Conservation (phyloP, 1,140 invertebrate species). For the Propsilocerus akamusi region DNA sequence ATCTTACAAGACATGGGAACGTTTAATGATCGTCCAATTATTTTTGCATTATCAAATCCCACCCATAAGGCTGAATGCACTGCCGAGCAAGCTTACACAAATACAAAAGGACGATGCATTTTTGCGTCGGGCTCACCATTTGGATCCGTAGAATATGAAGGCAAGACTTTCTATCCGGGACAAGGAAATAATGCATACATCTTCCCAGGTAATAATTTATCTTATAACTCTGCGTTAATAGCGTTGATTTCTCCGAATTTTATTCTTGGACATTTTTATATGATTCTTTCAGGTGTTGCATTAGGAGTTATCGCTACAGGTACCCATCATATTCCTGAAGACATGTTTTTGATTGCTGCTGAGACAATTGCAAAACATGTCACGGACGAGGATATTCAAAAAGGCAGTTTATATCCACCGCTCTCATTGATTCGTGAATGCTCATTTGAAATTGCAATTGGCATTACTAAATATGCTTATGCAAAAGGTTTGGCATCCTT, state of each 20-base stretch:
- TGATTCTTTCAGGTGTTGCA: constrained; percentile 36
- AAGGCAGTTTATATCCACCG: constrained; percentile 87
- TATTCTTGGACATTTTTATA: too few species aligned
- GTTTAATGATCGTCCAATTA: constrained; percentile 71
- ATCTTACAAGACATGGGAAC: constrained; percentile 71
- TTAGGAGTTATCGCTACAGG: constrained; percentile 74
- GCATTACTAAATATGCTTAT: constrained; percentile 79
- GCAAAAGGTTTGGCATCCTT: constrained; percentile 59
- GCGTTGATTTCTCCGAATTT: too few species aligned
- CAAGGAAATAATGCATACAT: constrained; percentile 97
- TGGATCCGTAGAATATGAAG: constrained; percentile 53
- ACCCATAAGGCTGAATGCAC: constrained; percentile 94
- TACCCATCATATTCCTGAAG: constrained; percentile 75
- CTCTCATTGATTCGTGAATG: constrained; percentile 70
- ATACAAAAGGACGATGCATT: constrained; percentile 75
- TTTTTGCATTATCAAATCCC: constrained; percentile 93
- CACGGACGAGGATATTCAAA: constrained; percentile 56
- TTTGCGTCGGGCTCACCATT: constrained; percentile 91
- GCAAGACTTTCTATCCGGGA: constrained; percentile 67
- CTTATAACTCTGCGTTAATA: too few species aligned
- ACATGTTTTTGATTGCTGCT: constrained; percentile 78
- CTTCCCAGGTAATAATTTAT: constrained; percentile 44
- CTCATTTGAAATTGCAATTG: constrained; percentile 73
- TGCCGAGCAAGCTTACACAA: constrained; percentile 71
- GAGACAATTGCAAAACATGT: constrained; percentile 70